phyloP scores from a whole-genome alignment of 2,113 vertebrate genomes.

The Psilopogon haemacephalus region DNA sequence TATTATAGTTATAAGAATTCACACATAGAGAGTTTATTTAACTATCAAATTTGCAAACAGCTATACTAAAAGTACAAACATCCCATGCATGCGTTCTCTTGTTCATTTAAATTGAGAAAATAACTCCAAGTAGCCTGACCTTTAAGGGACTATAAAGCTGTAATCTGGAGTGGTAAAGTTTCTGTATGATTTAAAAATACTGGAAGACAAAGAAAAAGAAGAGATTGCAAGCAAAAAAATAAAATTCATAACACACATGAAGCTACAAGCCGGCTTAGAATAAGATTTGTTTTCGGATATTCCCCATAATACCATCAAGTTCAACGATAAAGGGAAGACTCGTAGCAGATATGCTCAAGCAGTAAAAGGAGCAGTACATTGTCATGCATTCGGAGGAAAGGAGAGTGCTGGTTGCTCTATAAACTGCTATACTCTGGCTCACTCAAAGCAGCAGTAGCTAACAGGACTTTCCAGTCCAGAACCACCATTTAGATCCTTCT shows the following conservation, averaged over 20 bases:
- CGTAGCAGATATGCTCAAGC: background rate
- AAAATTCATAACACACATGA: background rate
- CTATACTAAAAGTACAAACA: background rate
- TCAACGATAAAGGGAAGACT: background rate
- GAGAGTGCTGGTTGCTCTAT: background rate
- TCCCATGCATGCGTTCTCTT: fast-evolving
- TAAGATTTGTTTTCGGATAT: background rate
- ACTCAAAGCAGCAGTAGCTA: background rate
- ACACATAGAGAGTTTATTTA: background rate
- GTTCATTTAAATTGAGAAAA: background rate
- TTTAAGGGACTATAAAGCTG: background rate
- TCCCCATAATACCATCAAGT: background rate
- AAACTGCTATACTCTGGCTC: background rate
- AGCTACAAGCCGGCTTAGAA: background rate
- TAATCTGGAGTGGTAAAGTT: background rate
- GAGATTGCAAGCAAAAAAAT: background rate
- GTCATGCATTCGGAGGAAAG: background rate
- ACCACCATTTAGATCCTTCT: background rate
- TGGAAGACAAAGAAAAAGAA: background rate
- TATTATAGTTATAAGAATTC: background rate
- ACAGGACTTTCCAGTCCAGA: background rate
- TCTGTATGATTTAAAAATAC: background rate
- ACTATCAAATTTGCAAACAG: background rate
- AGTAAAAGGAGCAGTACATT: background rate
- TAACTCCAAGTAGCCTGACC: fast-evolving